Conservation (phyloP, 2,113 vertebrate genomes). For the Taurulus bubalis region DNA sequence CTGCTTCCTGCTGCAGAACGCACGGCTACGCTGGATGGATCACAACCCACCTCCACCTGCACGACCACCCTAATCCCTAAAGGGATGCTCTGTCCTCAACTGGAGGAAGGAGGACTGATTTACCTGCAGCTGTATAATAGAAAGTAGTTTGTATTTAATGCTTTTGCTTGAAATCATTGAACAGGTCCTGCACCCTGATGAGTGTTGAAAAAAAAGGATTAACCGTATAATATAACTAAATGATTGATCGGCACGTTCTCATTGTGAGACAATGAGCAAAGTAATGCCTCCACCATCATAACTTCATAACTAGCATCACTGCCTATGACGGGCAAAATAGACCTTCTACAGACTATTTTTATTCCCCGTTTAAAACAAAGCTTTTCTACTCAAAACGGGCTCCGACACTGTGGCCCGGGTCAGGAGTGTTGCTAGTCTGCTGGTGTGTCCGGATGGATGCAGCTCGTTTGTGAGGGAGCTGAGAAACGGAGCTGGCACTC, state of each 20-base stretch:
- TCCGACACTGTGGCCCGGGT: background rate
- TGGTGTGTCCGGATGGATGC: background rate
- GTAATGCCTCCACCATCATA: background rate
- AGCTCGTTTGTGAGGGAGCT: slow-evolving; percentile 9
- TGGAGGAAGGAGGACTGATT: background rate
- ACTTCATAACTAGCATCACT: background rate
- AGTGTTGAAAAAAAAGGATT: background rate
- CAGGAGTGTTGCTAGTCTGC: background rate
- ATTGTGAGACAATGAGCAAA: background rate
- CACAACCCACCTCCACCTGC: slow-evolving; percentile 23
- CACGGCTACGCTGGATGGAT: too few species aligned
- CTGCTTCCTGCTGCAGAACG: too few species aligned
- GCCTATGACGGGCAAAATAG: background rate
- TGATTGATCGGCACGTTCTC: too few species aligned
- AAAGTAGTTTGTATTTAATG: background rate
- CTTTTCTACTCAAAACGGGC: background rate
- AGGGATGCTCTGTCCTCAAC: slow-evolving; percentile 6
- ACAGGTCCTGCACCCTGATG: background rate
- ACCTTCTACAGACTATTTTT: too few species aligned
- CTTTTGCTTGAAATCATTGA: background rate
- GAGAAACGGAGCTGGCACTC: background rate
- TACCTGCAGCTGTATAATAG: background rate
- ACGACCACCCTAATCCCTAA: slow-evolving; percentile 26
- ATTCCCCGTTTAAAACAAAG: background rate
- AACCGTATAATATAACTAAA: too few species aligned